Base-by-base conservation (phyloP, 2,113 vertebrate species). In the Coptodon bakossiorum region DNA sequence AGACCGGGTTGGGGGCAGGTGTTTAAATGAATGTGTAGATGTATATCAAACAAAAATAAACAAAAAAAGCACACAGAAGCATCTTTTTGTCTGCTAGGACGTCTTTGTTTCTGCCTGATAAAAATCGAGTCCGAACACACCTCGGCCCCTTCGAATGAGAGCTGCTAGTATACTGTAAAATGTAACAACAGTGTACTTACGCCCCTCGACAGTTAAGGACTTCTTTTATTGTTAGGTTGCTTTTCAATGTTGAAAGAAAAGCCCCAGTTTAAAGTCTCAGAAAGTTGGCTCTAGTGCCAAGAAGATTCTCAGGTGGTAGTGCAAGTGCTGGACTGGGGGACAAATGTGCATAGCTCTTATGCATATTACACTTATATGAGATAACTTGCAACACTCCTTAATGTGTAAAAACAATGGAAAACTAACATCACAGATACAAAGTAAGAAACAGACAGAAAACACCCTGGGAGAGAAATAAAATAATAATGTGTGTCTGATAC, bases 1-100 rank as follows among this genome's bases (percentile, higher is more conserved):
- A n/a, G 10, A 53, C 50, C 6, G 12, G 56, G 22, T 63, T 54
- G 52, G 79, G 61, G 86, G 85, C 81, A 90, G 87, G 92, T 92
- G 92, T 92, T 90, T 76, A 59, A 88, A 63, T 91, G 17, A 90
- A 88, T 83, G 83, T 87, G 48, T 61, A 50, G 83, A 92, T 89
- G 24, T 66, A 86, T 88, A 63, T 80, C 66, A 83, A 7, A 43
- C 14, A 16, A 80, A 81, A 5, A 48, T 61, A 82, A 76, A 85
- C 19, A 31, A 11, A 5, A 80, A 43, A 85, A 36, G 9, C 48
- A 54, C 38, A 82, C 6, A 45, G 1, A 85, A 56, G 82, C 52
- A 40, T 48, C 40, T n/a, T 56, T 90, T 90, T 78, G 38, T 86
- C 80, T 53, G 86, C 43, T 27, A 50, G 52, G 7, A 40, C 10